Conservation (phyloP, 37 sponge, comb jelly and placozoan genomes). For the Chondrilla cf. caribensis region DNA sequence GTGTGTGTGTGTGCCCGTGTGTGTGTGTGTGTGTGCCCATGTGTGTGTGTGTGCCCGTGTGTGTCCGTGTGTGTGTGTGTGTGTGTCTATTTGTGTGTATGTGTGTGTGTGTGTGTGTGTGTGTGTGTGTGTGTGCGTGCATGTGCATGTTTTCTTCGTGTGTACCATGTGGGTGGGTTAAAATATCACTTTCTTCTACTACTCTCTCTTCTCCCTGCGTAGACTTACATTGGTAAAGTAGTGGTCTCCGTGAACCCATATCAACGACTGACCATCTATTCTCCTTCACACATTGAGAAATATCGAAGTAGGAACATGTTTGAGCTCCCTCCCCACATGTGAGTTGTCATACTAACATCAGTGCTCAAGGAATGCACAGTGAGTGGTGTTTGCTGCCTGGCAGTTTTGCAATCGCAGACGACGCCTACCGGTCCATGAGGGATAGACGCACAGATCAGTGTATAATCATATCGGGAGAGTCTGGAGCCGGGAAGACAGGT, state of each 20-base stretch:
- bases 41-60: too few species aligned
- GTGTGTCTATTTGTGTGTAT: too few species aligned
- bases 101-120: too few species aligned
- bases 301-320: constrained; percentile 72
- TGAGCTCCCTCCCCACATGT: constrained; percentile 91
- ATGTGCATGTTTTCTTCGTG: too few species aligned
- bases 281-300: constrained; percentile 49
- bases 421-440: constrained; percentile 80
- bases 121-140: too few species aligned
- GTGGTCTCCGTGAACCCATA: constrained; percentile 89
- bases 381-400: background rate
- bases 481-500: constrained; percentile 91
- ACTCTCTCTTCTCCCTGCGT: background rate
- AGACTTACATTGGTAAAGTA: constrained; percentile 91
- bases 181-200: background rate
- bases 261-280: constrained; percentile 50
- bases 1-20: background rate
- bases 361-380: background rate
- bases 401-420: constrained; percentile 80
- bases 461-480: constrained; percentile 87
- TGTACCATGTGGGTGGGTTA: too few species aligned
- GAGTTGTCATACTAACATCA: background rate
- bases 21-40: too few species aligned
- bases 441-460: constrained; percentile 74
- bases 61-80: too few species aligned